Evolutionary conservation across 2,888 invertebrate species (phyloP).

Genomic region (Pollenia griseotomentosa): DNA sequence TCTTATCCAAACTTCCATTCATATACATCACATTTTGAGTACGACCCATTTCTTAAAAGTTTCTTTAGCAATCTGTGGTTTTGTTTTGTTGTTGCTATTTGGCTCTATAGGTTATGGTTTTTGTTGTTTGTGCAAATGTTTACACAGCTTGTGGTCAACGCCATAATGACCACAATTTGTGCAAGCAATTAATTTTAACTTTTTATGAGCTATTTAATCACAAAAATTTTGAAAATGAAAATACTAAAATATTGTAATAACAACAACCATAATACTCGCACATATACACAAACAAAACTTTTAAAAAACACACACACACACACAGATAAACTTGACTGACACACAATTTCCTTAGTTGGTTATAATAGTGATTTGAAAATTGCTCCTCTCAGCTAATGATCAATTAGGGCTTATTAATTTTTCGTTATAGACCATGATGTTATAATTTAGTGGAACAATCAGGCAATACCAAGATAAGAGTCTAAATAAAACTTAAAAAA

Average conservation of each 20-base stretch:
- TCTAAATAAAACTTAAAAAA: neutral
- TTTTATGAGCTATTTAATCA: slow-evolving; percentile 73
- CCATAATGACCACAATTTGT: slow-evolving; percentile 74
- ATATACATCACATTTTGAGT: slow-evolving; percentile 57
- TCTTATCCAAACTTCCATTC: slow-evolving; percentile 59
- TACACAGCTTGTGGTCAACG: slow-evolving; percentile 74
- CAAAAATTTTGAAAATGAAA: slow-evolving; percentile 55
- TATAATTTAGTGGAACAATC: slow-evolving; percentile 70
- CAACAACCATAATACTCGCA: neutral
- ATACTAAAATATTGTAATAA: slow-evolving; percentile 46
- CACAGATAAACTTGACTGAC: slow-evolving; percentile 24
- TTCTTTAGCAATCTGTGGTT: slow-evolving; percentile 49
- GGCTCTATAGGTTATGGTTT: slow-evolving; percentile 54
- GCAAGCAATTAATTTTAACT: slow-evolving; percentile 73
- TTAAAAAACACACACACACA: slow-evolving; percentile 15
- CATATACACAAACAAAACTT: slow-evolving; percentile 21
- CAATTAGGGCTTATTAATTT: slow-evolving; percentile 74
- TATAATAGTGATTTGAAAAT: slow-evolving; percentile 70
- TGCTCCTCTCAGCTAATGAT: slow-evolving; percentile 72
- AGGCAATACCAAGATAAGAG: slow-evolving; percentile 36
- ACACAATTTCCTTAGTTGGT: slow-evolving; percentile 50
- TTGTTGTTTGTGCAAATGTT: slow-evolving; percentile 71
- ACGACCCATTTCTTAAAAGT: slow-evolving; percentile 71
- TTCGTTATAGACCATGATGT: slow-evolving; percentile 71
- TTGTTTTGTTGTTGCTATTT: slow-evolving; percentile 39